Conservation (phyloP, 2,797 vertebrate genomes). For the Lagorchestes hirsutus region DNA sequence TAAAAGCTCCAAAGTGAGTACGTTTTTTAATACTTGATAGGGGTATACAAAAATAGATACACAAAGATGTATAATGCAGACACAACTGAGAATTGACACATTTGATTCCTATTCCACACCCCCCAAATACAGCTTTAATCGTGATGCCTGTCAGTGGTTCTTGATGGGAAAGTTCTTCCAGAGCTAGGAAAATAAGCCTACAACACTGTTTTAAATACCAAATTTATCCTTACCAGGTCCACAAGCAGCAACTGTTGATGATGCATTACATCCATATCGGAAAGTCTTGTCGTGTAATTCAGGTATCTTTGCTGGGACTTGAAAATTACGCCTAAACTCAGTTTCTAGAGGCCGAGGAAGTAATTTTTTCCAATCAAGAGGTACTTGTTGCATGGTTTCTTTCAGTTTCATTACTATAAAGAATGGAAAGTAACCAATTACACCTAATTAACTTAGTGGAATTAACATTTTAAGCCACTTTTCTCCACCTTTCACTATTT, state of each 20-base stretch:
- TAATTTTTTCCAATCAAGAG: slow-evolving; percentile 71
- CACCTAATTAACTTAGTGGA: slow-evolving; percentile 2
- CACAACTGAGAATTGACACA: background rate
- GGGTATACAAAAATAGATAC: background rate
- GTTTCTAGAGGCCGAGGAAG: slow-evolving; percentile 78
- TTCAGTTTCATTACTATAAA: slow-evolving; percentile 70
- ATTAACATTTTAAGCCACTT: slow-evolving; percentile 5
- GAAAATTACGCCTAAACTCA: slow-evolving; percentile 86
- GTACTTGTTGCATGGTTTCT: slow-evolving; percentile 47
- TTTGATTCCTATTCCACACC: background rate
- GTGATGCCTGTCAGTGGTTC: background rate
- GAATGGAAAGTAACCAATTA: background rate
- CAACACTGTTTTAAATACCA: background rate
- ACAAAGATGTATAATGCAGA: background rate
- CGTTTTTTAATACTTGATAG: background rate
- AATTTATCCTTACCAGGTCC: slow-evolving; percentile 84
- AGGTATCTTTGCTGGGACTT: slow-evolving; percentile 80
- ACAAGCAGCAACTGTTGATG: slow-evolving; percentile 72
- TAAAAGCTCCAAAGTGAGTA: background rate
- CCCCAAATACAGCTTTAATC: background rate
- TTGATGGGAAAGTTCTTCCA: background rate
- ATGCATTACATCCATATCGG: slow-evolving; percentile 82
- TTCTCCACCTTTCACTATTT: background rate
- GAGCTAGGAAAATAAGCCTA: background rate
- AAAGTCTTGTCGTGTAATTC: slow-evolving; percentile 81